Base-by-base conservation (phyloP, 2,888 invertebrate genomes). In the Hirtodrosophila duncani region DNA sequence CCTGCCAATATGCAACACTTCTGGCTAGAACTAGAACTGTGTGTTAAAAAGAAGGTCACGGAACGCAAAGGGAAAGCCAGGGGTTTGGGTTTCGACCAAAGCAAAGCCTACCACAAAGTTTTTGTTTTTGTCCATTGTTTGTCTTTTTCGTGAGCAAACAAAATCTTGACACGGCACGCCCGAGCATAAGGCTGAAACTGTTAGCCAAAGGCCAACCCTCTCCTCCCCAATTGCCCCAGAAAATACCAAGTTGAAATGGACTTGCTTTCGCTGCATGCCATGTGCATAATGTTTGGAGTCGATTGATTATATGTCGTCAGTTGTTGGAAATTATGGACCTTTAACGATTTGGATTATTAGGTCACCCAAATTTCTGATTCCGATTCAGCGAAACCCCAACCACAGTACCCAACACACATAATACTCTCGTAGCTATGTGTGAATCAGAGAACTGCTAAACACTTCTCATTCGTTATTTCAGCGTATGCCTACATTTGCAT, bases 21-120 rank as follows among this genome's bases (percentile, higher is more conserved):
- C 45, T 51, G 31, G 29, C n/a, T 18, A 23, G 21, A 6, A 26
- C 33, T 9, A 13, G 56, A 13, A 39, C 31, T 3, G 14, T 30
- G 50, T 24, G 44, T 31, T 16, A 33, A 66, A 45, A 71, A 71
- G 75, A 71, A 71, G 71, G 71, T 75, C 71, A 62, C 51, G 46
- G 53, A 43, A 29, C 39, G 51, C 6, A 14, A 63, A 43, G 27
- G 45, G 9, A 21, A 21, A 21, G 27, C 33, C 44, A 34, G 34
- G 44, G 48, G 49, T 26, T 33, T 7, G n/a, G 4, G 3, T 1
- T 21, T 7, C 5, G 16, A 26, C 20, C 46, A 23, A 21, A 9
- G 50, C 2, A 20, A 34, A 68, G 71, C 69, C 72, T 72, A 77
- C 72, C 72, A 41, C 72, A 72, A 77, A 72, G 51, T 48, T 60